phyloP scores from a whole-genome alignment of 2,113 vertebrate species.

The Verasper variegatus region DNA sequence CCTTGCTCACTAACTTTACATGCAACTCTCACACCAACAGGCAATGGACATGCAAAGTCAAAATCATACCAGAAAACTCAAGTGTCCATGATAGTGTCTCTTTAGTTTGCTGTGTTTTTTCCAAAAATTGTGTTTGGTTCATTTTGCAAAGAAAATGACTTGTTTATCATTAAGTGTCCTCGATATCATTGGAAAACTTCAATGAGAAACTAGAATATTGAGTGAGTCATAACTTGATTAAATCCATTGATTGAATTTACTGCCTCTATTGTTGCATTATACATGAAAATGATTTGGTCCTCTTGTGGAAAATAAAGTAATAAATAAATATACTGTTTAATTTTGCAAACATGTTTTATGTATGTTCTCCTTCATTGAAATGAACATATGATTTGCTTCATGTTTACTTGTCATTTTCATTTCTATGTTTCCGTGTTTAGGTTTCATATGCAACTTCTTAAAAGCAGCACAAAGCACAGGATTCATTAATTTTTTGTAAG shows the following conservation, averaged over 20 bases:
- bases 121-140: neutral
- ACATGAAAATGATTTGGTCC: neutral
- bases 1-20: no score
- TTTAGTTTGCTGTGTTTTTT: no score
- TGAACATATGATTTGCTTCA: neutral
- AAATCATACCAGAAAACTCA: no score
- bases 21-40: neutral
- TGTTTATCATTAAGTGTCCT: no score
- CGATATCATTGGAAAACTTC: neutral
- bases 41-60: neutral
- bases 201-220: neutral
- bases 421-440: neutral
- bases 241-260: neutral
- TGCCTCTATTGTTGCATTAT: neutral
- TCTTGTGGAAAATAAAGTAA: neutral
- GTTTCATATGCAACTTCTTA: constrained; percentile 21
- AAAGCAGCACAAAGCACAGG: constrained; percentile 32
- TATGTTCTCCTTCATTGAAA: no score
- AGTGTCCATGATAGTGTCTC: no score
- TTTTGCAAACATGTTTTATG: no score
- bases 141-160: neutral
- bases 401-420: neutral
- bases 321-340: neutral
- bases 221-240: neutral
- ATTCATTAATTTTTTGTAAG: constrained; percentile 18